phyloP scores from a whole-genome alignment of 2,888 invertebrate species.

The Caenorhabditis sulstoni region DNA sequence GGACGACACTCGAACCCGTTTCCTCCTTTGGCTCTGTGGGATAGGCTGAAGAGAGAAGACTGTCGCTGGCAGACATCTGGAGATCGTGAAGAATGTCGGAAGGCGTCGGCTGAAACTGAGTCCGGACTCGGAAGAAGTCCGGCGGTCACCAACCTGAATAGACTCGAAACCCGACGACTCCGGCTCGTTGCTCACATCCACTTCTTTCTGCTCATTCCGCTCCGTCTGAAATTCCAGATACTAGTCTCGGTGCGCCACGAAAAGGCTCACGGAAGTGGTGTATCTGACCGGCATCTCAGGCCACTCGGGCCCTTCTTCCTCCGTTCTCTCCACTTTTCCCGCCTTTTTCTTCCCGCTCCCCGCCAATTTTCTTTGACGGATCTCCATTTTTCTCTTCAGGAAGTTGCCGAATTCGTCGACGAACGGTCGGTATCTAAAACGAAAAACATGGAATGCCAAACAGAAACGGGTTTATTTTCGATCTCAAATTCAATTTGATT shows the following conservation, averaged over 20 bases:
- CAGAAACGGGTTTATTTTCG: conserved; percentile 16
- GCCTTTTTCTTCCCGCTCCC: conserved; percentile 1
- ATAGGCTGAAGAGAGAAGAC: conserved; percentile 11
- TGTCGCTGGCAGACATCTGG: conserved; percentile 5
- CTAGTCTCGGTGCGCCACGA: too few species aligned
- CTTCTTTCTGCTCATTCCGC: too few species aligned
- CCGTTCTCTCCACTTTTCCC: conserved; percentile 1
- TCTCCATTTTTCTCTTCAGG: conserved; percentile 32
- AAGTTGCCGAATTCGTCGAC: conserved; percentile 47
- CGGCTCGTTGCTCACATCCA: too few species aligned
- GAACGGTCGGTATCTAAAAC: conserved; percentile 50
- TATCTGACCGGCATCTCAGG: conserved; percentile 37
- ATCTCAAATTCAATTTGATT: too few species aligned
- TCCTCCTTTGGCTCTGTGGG: too few species aligned
- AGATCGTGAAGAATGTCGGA: conserved; percentile 31
- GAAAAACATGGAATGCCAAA: not conserved
- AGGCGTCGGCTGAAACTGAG: conserved; percentile 35
- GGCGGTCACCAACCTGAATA: too few species aligned
- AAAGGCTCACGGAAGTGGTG: conserved; percentile 16
- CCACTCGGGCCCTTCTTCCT: conserved; percentile 47
- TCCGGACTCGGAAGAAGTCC: too few species aligned
- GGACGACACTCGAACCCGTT: conserved; percentile 2
- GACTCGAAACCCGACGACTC: too few species aligned
- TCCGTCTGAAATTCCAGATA: not conserved
- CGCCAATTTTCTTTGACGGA: conserved; percentile 15